A percentile compares a stretch with the other conserved stretches of the same genome.
phyloP scores from a whole-genome alignment of 2,888 invertebrate genomes.

The Autographa gamma region DNA sequence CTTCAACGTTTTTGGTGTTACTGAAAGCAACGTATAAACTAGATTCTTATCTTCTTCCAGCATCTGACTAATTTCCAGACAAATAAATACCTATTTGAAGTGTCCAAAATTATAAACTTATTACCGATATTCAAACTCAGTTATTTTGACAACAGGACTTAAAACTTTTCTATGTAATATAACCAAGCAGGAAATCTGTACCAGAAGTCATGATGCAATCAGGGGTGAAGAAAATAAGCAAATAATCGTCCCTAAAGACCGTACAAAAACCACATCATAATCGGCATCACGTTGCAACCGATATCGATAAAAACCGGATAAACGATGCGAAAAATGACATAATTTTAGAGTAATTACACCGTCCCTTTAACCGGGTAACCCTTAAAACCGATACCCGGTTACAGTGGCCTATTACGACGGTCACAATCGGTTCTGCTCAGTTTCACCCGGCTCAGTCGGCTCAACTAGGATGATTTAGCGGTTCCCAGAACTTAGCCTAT shows the following conservation, averaged over 20 bases:
- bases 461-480: constrained; percentile 65
- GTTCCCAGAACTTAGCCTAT: constrained; percentile 66
- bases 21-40: too few relatives aligned
- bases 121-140: too few relatives aligned
- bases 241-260: not conserved
- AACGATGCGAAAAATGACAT: constrained; percentile 51
- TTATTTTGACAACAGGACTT: too few relatives aligned
- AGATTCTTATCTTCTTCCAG: too few relatives aligned
- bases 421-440: constrained; percentile 59
- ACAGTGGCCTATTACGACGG: constrained; percentile 48
- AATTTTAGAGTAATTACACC: constrained; percentile 63
- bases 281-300: not conserved
- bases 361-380: constrained; percentile 52
- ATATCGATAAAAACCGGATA: constrained; percentile 30
- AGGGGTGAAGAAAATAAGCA: not conserved
- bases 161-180: too few relatives aligned
- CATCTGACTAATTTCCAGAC: too few relatives aligned
- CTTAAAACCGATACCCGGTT: constrained; percentile 56
- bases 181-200: not conserved
- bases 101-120: too few relatives aligned
- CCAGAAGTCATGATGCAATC: not conserved
- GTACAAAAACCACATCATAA: not conserved
- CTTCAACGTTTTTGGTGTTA: too few relatives aligned
- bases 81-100: too few relatives aligned
- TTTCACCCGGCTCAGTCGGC: constrained; percentile 62